Evolutionary conservation across 2,797 vertebrate genomes (phyloP).

Genomic region (Poeciliopsis infans): DNA sequence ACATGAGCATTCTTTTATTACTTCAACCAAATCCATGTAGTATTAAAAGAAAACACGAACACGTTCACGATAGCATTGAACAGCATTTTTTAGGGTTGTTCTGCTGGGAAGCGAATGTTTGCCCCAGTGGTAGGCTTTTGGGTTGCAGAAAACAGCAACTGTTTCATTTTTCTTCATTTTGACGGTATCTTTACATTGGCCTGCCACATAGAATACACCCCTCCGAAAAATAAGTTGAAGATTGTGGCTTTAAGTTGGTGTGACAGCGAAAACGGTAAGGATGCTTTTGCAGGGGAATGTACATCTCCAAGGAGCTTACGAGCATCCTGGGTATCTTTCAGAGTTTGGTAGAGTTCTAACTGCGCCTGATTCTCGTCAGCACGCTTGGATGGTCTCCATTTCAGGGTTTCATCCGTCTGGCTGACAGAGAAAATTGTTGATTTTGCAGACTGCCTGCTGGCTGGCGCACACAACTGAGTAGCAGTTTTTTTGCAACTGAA

Average conservation of each 20-base stretch:
- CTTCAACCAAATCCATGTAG: constrained; percentile 8
- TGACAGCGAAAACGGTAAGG: background rate
- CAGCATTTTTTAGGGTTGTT: background rate
- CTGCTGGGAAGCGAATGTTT: background rate
- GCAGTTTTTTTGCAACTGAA: constrained; percentile 50
- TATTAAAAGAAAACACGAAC: constrained; percentile 1
- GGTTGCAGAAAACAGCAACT: background rate
- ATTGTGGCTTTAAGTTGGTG: background rate
- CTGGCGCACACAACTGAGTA: constrained; percentile 38
- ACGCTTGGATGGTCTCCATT: constrained; percentile 41
- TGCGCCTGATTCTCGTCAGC: constrained; percentile 50
- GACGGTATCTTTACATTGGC: background rate
- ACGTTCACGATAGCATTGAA: background rate
- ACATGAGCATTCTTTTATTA: constrained; percentile 14
- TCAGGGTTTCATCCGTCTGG: constrained; percentile 47
- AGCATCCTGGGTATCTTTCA: background rate
- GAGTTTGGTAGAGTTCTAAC: constrained; percentile 46
- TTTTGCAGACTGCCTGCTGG: constrained; percentile 38
- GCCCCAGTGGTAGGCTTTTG: background rate
- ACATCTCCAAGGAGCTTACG: background rate
- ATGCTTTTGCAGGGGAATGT: background rate
- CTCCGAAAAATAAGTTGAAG: background rate
- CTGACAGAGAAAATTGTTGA: constrained; percentile 50
- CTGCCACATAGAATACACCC: background rate
- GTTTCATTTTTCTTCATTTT: background rate